Evolutionary conservation across 2,797 vertebrate species (phyloP), one percentile per base, ranked within the genome.

Genomic region (Peromyscus aztecus): DNA sequence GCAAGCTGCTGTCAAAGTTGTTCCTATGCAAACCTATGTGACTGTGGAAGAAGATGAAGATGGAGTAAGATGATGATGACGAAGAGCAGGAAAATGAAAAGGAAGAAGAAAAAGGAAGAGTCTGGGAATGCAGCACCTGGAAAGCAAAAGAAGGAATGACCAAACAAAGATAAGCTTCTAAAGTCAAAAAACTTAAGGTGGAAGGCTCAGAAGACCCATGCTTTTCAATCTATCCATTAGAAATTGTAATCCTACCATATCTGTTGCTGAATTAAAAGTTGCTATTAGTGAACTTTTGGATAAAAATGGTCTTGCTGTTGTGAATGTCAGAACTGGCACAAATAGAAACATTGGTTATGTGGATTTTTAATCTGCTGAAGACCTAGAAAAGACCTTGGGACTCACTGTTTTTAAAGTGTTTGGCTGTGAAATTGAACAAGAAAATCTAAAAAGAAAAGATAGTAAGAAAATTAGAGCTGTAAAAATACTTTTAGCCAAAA

Each of bases 381-480:
- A 99, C 63, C 94, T 99, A 98, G 99, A 99, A 97, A 99, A 99
- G 97, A 99, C 99, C 1, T 97, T 99, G 86, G 99, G 99, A 37
- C 98, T 99, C 10, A 99, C 99, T 13, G 99, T 99, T 65, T 99
- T 99, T 98, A 99, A 99, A 96, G 95, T 99, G 14, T 98, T 99
- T 99, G 99, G 99, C 59, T 98, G 97, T 91, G 99, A 99, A 96
- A 0, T 99, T 89, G 99, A 99, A 98, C 92, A 99, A 96, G 99
- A 99, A 97, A 99, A 97, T 95, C 97, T 97, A 83, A 98, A 98
- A 92, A 96, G 92, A 37, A 99, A 99, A 97, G 99, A 99, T 75
- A 37, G 16, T 71, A n/a, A n/a, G 6, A 71, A 71, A 71, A 6
- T 16, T 37, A n/a, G 14, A 71, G 34, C 34, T 71, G 67, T 71